Conservation (phyloP, 2,888 invertebrate genomes). For the Cataglyphis livida region DNA sequence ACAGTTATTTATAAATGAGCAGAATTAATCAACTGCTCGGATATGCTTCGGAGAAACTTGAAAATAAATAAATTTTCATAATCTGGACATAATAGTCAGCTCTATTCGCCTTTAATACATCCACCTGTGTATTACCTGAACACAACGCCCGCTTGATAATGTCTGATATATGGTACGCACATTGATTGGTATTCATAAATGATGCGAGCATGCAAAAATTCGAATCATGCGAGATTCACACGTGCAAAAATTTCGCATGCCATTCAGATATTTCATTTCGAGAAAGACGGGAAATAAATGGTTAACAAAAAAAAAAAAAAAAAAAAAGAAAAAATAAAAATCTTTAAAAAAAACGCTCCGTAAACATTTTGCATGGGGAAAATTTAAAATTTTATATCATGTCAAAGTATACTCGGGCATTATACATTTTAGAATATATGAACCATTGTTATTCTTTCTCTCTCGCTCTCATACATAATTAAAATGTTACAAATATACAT, state of each 20-base stretch:
- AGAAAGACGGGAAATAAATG: neutral
- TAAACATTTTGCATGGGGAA: neutral
- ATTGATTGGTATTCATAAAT: constrained; percentile 50
- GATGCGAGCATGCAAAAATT: constrained; percentile 44
- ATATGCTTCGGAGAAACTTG: neutral
- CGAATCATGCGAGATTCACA: neutral
- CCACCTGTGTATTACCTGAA: constrained; percentile 35
- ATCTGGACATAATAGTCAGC: constrained; percentile 8
- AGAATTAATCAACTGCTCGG: constrained; percentile 42
- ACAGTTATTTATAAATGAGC: constrained; percentile 48
- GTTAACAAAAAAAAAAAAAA: neutral
- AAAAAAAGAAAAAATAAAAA: too few species aligned
- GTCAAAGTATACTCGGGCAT: neutral
- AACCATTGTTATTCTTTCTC: neutral
- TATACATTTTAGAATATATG: neutral
- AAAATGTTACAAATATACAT: neutral
- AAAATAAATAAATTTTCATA: constrained; percentile 47
- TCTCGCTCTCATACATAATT: neutral
- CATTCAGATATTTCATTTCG: neutral
- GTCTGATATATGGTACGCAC: constrained; percentile 31
- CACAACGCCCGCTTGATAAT: constrained; percentile 36
- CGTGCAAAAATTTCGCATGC: neutral
- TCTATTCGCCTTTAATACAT: constrained; percentile 31
- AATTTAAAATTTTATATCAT: neutral
- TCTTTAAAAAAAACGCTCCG: too few species aligned